Conservation (phyloP, 2,113 vertebrate genomes). For the Ranitomeya variabilis region DNA sequence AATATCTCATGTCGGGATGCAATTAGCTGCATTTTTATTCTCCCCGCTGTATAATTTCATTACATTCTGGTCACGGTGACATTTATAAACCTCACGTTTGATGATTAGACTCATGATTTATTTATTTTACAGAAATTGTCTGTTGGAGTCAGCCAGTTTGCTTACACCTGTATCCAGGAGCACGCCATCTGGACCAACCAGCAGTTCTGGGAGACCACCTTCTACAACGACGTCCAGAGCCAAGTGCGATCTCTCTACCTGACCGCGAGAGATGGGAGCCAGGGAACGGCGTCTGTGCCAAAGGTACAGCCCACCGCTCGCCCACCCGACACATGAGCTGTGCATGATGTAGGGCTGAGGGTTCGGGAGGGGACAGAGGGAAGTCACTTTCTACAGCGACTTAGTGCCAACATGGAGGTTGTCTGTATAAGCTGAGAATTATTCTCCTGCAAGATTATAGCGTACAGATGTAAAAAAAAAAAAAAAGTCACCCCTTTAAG, state of each 20-base stretch:
- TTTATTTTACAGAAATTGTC: slow-evolving; percentile 83
- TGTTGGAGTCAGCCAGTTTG: slow-evolving; percentile 93
- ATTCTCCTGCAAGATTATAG: too few species aligned
- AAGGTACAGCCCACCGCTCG: slow-evolving; percentile 72
- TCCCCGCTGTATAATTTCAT: background rate
- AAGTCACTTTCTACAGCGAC: too few species aligned
- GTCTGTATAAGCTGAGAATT: too few species aligned
- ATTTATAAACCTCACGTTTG: too few species aligned
- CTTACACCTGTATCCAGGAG: slow-evolving; percentile 96
- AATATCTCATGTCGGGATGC: too few species aligned
- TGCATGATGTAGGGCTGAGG: too few species aligned
- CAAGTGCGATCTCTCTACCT: slow-evolving; percentile 94
- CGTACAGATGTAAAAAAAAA: too few species aligned
- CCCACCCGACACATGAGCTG: background rate
- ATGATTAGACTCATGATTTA: background rate
- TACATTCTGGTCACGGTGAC: too few species aligned
- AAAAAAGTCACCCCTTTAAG: too few species aligned
- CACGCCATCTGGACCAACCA: slow-evolving; percentile 96
- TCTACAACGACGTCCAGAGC: slow-evolving; percentile 92
- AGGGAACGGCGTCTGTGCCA: slow-evolving; percentile 68
- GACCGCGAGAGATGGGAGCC: slow-evolving; percentile 77
- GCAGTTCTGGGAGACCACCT: slow-evolving; percentile 97
- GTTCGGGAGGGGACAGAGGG: too few species aligned
- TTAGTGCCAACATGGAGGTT: too few species aligned
- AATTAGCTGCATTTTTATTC: background rate